Evolutionary conservation across 30 jellyfish, hydroid and myxozoan genomes (phyloP).

Genomic region (Mastigias papua): DNA sequence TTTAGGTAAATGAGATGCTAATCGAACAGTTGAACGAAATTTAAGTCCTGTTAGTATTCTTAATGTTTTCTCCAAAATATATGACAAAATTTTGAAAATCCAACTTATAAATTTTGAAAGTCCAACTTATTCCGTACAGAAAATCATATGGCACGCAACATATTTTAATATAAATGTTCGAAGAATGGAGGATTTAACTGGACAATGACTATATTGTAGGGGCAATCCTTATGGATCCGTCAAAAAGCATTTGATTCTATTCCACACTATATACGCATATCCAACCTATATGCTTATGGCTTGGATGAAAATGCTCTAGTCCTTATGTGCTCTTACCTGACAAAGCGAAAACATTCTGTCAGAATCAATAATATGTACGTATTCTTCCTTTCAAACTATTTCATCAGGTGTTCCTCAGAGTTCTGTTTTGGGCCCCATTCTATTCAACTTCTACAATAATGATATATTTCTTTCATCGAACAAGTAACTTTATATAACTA

Average conservation of each 20-base stretch:
- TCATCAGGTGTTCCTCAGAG: constrained; percentile 47
- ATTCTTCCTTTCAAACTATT: constrained; percentile 14
- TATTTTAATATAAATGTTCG: neutral
- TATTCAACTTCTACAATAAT: constrained; percentile 14
- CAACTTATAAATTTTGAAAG: neutral
- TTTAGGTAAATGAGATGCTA: constrained; percentile 38
- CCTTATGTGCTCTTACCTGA: constrained; percentile 8
- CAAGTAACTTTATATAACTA: constrained; percentile 15
- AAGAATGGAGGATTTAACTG: constrained; percentile 1
- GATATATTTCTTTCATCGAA: constrained; percentile 36
- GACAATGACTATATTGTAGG: neutral
- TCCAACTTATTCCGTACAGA: constrained; percentile 24
- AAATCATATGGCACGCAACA: constrained; percentile 42
- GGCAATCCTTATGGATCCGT: neutral
- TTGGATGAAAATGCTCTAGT: constrained; percentile 11
- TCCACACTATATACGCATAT: constrained; percentile 16
- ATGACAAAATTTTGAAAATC: constrained; percentile 1
- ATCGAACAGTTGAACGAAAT: constrained; percentile 24
- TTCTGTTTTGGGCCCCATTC: constrained; percentile 34
- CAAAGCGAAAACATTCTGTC: constrained; percentile 30
- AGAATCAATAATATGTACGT: constrained; percentile 23
- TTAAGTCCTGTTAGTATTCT: constrained; percentile 49
- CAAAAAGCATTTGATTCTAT: constrained; percentile 8
- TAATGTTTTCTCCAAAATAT: constrained; percentile 31
- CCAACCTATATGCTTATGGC: constrained; percentile 51